A percentile compares a stretch with the other conserved stretches of the same genome.
Conservation (phyloP, 2,888 invertebrate species). For the Parascotia fuliginaria region DNA sequence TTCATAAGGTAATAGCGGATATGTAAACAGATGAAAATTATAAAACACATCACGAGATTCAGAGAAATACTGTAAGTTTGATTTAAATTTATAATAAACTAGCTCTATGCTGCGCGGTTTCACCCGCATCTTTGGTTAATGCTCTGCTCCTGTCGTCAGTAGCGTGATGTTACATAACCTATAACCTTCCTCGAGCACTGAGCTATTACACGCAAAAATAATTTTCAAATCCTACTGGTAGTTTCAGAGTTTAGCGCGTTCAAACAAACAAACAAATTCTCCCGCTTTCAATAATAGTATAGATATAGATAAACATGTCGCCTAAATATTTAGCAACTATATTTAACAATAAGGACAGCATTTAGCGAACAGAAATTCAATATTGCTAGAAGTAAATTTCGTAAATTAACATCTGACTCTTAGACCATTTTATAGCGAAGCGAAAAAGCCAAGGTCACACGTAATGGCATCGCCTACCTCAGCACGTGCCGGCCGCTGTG, state of each 20-base stretch:
- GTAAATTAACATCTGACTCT: constrained; percentile 32
- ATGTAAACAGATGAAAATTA: not conserved
- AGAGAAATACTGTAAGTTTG: not conserved
- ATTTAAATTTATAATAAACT: no score
- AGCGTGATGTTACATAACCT: no score
- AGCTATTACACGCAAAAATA: no score
- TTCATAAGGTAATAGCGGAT: not conserved
- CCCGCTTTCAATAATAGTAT: no score
- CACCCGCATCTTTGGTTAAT: no score
- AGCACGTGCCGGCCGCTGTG: constrained; percentile 66
- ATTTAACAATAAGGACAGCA: constrained; percentile 31
- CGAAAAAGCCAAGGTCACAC: constrained; percentile 61
- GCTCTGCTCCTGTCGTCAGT: no score
- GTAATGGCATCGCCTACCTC: constrained; percentile 63
- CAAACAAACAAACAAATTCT: no score
- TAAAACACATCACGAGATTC: not conserved
- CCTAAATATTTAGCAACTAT: constrained; percentile 29
- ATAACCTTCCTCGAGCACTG: no score
- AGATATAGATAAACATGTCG: no score
- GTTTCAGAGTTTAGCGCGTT: no score
- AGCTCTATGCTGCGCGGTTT: no score
- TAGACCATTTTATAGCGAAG: constrained; percentile 47
- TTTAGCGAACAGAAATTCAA: constrained; percentile 23
- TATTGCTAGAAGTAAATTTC: constrained; percentile 22
- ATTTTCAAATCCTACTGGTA: no score